A percentile compares a stretch with the other conserved stretches of the same genome.
Conservation (phyloP, 2,113 vertebrate species). For the Pristiophorus japonicus region DNA sequence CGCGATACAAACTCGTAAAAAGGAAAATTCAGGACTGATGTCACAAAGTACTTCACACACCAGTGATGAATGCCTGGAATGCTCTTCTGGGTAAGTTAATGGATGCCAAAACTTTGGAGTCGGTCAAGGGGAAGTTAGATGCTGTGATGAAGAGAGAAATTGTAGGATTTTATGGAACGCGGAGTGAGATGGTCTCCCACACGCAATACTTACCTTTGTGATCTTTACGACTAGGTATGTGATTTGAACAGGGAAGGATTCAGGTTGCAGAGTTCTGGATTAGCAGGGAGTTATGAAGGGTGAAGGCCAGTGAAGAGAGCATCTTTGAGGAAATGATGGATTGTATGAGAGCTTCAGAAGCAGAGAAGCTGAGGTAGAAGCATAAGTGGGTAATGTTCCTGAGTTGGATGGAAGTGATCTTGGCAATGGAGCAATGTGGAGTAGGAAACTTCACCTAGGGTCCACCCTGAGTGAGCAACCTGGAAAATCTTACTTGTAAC, state of each 20-base stretch:
- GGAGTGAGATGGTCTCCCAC: not conserved
- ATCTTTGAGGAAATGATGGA: not conserved
- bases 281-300: not conserved
- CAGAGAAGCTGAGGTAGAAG: not conserved
- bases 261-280: not conserved
- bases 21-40: not conserved
- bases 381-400: not conserved
- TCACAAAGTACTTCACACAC: not conserved
- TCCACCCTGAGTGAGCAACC: not conserved
- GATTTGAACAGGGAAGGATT: not conserved
- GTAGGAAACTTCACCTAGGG: not conserved
- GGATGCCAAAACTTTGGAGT: not conserved
- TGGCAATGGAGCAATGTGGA: not conserved
- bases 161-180: not conserved
- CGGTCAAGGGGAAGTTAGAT: not conserved
- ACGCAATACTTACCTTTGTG: not conserved
- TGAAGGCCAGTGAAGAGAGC: not conserved
- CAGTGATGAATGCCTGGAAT: not conserved
- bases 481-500: not conserved
- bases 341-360: not conserved
- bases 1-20: not conserved
- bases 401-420: not conserved
- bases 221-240: not conserved
- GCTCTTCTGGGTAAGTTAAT: not conserved
- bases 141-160: not conserved